These are phyloP conservation scores for Pantherophis guttatus DNA, from an alignment of 2,113 vertebrate species.

Conservation along the genomic window DNA sequence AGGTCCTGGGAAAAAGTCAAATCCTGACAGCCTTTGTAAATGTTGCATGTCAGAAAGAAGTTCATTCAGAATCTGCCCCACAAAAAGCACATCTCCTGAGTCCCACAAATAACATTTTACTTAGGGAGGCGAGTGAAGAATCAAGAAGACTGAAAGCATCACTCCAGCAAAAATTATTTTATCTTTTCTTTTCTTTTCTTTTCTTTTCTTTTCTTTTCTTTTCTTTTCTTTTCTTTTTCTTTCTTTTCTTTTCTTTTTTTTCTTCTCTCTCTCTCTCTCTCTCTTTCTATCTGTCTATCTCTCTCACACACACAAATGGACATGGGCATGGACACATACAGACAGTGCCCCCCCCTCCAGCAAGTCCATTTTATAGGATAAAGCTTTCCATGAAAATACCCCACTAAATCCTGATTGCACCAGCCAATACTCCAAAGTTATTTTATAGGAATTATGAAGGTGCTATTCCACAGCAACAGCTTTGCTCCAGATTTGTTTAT, in stretches of 20 bases:
- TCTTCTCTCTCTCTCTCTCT: too few species aligned
- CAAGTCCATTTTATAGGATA: not conserved
- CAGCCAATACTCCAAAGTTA: not conserved
- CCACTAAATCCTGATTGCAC: not conserved
- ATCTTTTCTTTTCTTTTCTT: too few species aligned
- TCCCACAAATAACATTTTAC: slow-evolving; percentile 66
- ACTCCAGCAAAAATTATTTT: not conserved
- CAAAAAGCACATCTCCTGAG: not conserved
- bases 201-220: too few species aligned
- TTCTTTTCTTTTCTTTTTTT: too few species aligned
- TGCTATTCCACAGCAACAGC: not conserved
- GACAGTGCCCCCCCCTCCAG: not conserved
- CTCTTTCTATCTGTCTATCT: too few species aligned
- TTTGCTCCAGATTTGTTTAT: not conserved
- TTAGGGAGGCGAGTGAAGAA: slow-evolving; percentile 60
- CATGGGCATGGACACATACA: too few species aligned
- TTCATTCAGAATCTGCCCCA: not conserved
- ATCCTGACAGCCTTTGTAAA: not conserved
- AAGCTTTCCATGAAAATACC: not conserved
- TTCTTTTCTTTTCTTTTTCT: not conserved
- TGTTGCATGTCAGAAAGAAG: not conserved
- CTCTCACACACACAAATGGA: too few species aligned
- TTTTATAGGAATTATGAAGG: not conserved
- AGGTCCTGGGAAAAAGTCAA: not conserved
- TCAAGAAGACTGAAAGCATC: slow-evolving; percentile 41